Base-by-base conservation (phyloP, 2,888 invertebrate species). In the Branchinecta sandiegonensis region DNA sequence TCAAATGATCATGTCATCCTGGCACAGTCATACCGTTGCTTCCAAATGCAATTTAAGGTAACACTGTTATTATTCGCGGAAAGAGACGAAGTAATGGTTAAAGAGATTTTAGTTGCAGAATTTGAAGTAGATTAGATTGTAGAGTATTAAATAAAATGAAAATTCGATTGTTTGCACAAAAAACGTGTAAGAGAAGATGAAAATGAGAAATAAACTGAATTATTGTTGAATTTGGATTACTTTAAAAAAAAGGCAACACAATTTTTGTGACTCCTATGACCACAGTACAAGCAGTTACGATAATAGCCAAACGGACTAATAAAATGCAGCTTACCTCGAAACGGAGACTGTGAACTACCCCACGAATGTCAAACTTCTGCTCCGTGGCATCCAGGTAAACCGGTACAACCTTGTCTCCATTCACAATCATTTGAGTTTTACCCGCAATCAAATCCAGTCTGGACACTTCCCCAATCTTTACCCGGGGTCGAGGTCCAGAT, bases 401-500 rank as follows among this genome's bases (percentile, higher is more conserved):
- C 0, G 90, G 88, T 71, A 87, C 84, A 78, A 89, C 85, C 68
- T 84, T 84, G 68, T 84, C 84, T 0, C 89, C 91, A 77, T 93
- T 87, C 8, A 92, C 84, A 68, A 91, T 88, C 70, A 92, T 81
- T 76, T 87, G 88, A 70, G 92, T 88, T 79, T 89, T 89, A 0
- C 90, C 92, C 0, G 87, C 86, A 1, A 90, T 88, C 65, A 94
- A 80, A 77, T 94, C 94, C 13, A 84, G 86, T 47, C 91, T 82
- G 73, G 86, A 85, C 2, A 78, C 80, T 48, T 85, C 85, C 0
- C 94, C 90, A 70, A 97, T 92, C 77, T 90, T 89, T 0, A 97
- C 95, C 79, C 91, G 91, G 0, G 97, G 97, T 6, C 93, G 85
- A 0, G 93, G 91, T 0, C 95, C 95, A 74, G 90, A 89, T 10